A percentile compares a stretch with the other conserved stretches of the same genome.
Conservation (phyloP, 2,888 invertebrate species). For the Lepidocyrtinus sp. region DNA sequence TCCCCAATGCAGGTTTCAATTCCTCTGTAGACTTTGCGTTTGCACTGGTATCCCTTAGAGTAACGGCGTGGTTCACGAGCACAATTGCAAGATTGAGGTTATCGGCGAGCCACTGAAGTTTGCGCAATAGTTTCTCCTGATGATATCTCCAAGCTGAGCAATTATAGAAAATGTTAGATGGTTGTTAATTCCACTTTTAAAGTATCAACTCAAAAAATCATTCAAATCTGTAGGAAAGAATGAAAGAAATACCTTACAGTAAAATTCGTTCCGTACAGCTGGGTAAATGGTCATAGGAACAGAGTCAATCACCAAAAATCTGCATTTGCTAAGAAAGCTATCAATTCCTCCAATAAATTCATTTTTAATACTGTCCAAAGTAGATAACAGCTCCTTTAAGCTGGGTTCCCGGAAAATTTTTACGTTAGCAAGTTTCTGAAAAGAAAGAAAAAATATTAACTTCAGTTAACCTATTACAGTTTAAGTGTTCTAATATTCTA, state of each 20-base stretch:
- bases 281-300: constrained; percentile 54
- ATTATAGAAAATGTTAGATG: too few species aligned
- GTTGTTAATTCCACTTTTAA: too few species aligned
- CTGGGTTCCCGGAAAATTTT: constrained; percentile 75
- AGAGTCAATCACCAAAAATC: constrained; percentile 46
- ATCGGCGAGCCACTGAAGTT: constrained; percentile 25
- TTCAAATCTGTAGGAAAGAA: too few species aligned
- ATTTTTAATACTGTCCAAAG: constrained; percentile 76
- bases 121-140: constrained; percentile 38
- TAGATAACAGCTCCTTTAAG: constrained; percentile 76
- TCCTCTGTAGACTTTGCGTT: not conserved
- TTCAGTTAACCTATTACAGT: too few species aligned
- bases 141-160: constrained; percentile 50
- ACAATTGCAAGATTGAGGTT: constrained; percentile 26
- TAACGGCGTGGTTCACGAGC: constrained; percentile 47
- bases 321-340: constrained; percentile 39
- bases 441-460: constrained; percentile 70
- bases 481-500: too few species aligned
- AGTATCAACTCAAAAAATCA: too few species aligned
- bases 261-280: constrained; percentile 21
- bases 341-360: constrained; percentile 73
- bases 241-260: constrained; percentile 29
- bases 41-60: not conserved
- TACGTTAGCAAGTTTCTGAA: constrained; percentile 76
- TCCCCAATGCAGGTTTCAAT: constrained; percentile 46